Percentiles rank a stretch among this genome's conserved stretches.
phyloP scores from a whole-genome alignment of 1,140 invertebrate species.

The Lineus longissimus region DNA sequence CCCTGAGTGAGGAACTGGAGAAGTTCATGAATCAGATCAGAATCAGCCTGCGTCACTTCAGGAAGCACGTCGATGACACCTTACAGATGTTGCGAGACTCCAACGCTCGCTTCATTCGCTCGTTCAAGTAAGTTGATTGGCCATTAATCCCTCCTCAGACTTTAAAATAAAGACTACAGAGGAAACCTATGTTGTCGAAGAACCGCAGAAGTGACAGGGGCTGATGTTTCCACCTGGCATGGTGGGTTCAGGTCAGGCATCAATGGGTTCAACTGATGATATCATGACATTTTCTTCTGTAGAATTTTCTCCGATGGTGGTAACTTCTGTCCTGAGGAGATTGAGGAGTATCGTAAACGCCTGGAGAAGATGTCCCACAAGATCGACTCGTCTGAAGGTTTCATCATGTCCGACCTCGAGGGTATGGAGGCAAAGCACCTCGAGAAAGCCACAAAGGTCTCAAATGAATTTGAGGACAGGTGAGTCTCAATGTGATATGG shows the following conservation, averaged over 20 bases:
- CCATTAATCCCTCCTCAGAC: neutral
- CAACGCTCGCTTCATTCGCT: constrained; percentile 52
- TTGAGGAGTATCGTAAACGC: constrained; percentile 48
- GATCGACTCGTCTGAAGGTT: constrained; percentile 48
- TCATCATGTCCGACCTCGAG: constrained; percentile 52
- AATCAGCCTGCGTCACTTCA: constrained; percentile 45
- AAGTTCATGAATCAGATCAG: constrained; percentile 50
- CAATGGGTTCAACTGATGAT: no score
- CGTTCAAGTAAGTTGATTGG: constrained; percentile 47
- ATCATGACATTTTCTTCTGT: constrained; percentile 10
- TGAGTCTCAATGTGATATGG: constrained; percentile 14
- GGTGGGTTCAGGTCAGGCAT: no score
- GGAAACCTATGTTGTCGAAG: no score
- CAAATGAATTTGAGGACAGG: constrained; percentile 53
- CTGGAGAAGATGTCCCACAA: constrained; percentile 50
- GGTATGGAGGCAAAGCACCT: constrained; percentile 52
- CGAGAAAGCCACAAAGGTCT: constrained; percentile 47
- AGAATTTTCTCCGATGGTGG: constrained; percentile 54
- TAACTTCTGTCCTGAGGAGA: constrained; percentile 54
- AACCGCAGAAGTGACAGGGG: no score
- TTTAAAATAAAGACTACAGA: neutral
- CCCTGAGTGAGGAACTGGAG: constrained; percentile 40
- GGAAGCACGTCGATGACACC: constrained; percentile 48
- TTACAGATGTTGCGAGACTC: constrained; percentile 50
- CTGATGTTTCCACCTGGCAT: no score